These are phyloP conservation scores for Lonchura striata DNA, from an alignment of 2,113 vertebrate genomes.

Conservation along the genomic window DNA sequence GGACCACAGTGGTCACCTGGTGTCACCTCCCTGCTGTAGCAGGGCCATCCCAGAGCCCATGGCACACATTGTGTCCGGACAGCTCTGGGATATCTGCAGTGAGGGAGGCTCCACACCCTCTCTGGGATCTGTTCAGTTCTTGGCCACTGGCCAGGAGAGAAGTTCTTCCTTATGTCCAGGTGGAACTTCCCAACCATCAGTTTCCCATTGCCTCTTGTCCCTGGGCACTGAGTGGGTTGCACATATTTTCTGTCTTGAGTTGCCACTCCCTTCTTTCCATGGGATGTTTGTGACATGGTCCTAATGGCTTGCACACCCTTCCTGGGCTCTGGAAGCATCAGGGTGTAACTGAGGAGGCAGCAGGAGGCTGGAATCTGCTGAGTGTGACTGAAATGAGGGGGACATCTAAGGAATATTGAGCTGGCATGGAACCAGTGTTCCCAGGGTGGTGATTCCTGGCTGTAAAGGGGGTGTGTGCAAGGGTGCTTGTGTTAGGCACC, in stretches of 20 bases:
- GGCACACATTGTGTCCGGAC: background rate
- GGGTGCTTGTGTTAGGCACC: background rate
- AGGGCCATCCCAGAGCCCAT: background rate
- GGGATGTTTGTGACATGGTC: background rate
- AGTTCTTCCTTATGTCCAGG: background rate
- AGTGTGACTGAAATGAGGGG: background rate
- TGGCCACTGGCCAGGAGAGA: fast-evolving
- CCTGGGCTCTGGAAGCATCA: background rate
- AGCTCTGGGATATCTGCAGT: background rate
- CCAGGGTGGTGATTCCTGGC: background rate
- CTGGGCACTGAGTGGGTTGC: background rate
- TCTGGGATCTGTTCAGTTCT: background rate
- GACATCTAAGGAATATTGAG: fast-evolving
- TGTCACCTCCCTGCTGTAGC: background rate
- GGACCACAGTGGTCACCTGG: background rate
- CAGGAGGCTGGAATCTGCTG: background rate
- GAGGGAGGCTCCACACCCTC: background rate
- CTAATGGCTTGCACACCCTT: background rate
- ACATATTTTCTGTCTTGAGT: background rate
- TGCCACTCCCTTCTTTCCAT: background rate
- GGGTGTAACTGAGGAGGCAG: background rate
- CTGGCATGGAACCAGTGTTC: background rate
- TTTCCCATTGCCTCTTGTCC: background rate
- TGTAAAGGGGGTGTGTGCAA: fast-evolving
- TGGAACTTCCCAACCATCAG: background rate